Evolutionary conservation across 2,888 invertebrate species (phyloP).

Genomic region (Yponomeuta malinellus): DNA sequence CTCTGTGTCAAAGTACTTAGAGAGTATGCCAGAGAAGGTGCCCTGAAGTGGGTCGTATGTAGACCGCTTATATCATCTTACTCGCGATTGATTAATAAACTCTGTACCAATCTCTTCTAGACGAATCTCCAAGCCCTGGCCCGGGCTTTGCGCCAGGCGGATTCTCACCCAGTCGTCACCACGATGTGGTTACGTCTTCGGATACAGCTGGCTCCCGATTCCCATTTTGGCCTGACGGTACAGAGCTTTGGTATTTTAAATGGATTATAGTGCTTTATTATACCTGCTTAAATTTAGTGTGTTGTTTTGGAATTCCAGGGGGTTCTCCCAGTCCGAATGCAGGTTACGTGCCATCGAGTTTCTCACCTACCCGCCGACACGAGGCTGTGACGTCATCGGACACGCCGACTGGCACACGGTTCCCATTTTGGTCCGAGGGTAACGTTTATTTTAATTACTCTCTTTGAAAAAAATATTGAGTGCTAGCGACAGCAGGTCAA

Average conservation of each 20-base stretch:
- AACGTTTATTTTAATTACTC: constrained; percentile 23
- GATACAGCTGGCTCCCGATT: constrained; percentile 54
- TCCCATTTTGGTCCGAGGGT: constrained; percentile 65
- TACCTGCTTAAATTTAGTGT: background rate
- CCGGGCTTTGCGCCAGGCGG: constrained; percentile 54
- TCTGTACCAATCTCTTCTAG: constrained; percentile 31
- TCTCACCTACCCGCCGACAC: constrained; percentile 58
- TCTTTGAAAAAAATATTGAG: background rate
- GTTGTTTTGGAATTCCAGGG: constrained; percentile 32
- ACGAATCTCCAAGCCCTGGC: constrained; percentile 59
- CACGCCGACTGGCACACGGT: constrained; percentile 42
- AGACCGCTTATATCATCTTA: no score
- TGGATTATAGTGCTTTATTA: background rate
- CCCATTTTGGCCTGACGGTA: constrained; percentile 62
- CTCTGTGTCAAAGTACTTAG: no score
- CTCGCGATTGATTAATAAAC: no score
- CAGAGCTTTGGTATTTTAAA: background rate
- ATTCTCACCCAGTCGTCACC: constrained; percentile 60
- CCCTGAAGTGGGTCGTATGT: no score
- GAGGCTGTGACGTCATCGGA: constrained; percentile 61
- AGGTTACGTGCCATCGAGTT: constrained; percentile 49
- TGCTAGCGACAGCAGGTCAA: no score
- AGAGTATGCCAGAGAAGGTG: no score
- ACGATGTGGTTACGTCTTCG: constrained; percentile 62
- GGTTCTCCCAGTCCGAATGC: constrained; percentile 58